Conservation (phyloP, 2,888 invertebrate species). For the Nesidiocoris tenuis region DNA sequence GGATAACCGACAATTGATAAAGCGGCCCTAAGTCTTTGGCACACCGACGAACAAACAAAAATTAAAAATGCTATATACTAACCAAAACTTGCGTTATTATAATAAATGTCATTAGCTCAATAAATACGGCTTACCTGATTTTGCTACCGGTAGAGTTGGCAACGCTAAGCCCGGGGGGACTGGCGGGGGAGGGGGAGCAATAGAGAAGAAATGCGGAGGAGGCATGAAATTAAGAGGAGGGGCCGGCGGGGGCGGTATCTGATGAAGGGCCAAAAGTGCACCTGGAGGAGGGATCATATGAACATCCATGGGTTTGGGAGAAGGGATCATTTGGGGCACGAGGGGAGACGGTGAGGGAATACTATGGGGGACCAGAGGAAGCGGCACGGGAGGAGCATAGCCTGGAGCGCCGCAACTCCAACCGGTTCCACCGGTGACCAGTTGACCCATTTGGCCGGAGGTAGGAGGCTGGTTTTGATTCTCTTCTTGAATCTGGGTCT, state of each 20-base stretch:
- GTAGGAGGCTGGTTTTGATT: too few relatives aligned
- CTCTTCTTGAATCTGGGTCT: too few relatives aligned
- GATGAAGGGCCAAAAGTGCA: constrained; percentile 52
- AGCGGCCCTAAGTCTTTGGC: too few relatives aligned
- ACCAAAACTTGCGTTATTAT: too few relatives aligned
- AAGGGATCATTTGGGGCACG: constrained; percentile 54
- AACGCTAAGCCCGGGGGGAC: constrained; percentile 57
- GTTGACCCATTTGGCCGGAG: not conserved
- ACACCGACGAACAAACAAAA: too few relatives aligned
- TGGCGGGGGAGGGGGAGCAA: constrained; percentile 48
- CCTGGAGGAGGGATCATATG: constrained; percentile 56
- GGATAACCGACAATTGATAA: too few relatives aligned
- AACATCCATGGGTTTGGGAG: constrained; percentile 61
- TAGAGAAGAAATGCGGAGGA: constrained; percentile 53
- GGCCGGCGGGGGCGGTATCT: constrained; percentile 47
- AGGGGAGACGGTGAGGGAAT: constrained; percentile 30
- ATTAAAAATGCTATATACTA: too few relatives aligned
- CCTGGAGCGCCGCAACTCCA: not conserved
- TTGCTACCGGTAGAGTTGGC: not conserved
- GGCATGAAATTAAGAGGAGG: constrained; percentile 49
- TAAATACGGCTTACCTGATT: constrained; percentile 25
- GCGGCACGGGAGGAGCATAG: constrained; percentile 51
- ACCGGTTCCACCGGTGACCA: not conserved
- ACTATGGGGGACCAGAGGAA: constrained; percentile 47
- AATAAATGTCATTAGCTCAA: too few relatives aligned